A percentile compares a stretch with the other conserved stretches of the same genome.
Evolutionary conservation across 2,113 vertebrate species (phyloP).

Genomic region (Ptilonorhynchus violaceus): DNA sequence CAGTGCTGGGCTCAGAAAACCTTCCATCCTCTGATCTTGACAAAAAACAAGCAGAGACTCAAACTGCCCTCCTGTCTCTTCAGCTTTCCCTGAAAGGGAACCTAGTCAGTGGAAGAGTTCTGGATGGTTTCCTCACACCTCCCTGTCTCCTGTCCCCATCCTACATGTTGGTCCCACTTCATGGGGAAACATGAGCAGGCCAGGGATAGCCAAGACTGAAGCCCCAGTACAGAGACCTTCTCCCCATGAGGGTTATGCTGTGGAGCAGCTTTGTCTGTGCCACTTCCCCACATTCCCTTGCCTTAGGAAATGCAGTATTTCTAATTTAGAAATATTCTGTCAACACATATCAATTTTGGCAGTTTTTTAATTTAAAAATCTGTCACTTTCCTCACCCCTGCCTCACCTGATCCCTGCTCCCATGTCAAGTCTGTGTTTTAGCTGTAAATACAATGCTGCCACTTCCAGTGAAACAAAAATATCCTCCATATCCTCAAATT

Average conservation of each 20-base stretch:
- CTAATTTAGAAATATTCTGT: background rate
- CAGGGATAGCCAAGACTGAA: background rate
- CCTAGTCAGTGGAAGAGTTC: background rate
- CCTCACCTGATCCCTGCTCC: background rate
- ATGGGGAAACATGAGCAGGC: accelerated
- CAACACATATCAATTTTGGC: background rate
- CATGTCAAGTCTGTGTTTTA: background rate
- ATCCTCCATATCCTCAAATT: background rate
- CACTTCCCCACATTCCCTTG: background rate
- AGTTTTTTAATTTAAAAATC: background rate
- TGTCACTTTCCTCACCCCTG: background rate
- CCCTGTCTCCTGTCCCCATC: background rate
- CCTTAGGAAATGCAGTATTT: background rate
- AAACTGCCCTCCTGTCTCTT: background rate
- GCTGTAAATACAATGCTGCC: background rate
- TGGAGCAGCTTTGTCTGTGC: background rate
- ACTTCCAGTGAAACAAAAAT: background rate
- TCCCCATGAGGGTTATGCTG: background rate
- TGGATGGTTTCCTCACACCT: background rate
- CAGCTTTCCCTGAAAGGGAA: background rate
- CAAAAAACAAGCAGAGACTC: background rate
- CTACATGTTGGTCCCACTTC: background rate
- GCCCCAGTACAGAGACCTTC: background rate
- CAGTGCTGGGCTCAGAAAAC: background rate
- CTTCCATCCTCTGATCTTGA: background rate